These are phyloP conservation scores for Artibeus lituratus DNA, from an alignment of 2,797 vertebrate genomes.

Conservation along the genomic window DNA sequence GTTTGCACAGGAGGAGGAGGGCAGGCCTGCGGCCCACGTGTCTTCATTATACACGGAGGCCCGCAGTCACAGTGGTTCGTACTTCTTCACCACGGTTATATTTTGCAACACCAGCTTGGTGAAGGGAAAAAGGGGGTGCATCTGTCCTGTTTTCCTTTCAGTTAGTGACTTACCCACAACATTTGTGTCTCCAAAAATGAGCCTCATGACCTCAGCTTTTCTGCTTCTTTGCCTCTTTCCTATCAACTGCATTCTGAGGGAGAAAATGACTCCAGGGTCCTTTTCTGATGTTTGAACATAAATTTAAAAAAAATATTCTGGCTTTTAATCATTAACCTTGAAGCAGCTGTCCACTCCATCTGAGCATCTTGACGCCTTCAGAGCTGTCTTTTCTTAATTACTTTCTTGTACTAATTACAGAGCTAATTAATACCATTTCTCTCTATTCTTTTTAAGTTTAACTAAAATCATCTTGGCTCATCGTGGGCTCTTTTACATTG, in stretches of 20 bases:
- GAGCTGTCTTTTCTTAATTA: constrained; percentile 53
- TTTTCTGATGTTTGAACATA: neutral
- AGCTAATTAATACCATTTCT: neutral
- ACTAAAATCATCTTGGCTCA: constrained; percentile 1
- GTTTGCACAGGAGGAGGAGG: neutral
- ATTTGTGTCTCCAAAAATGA: neutral
- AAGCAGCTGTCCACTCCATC: neutral
- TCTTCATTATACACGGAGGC: neutral
- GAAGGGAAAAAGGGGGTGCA: neutral
- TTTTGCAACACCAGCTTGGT: neutral
- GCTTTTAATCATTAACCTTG: neutral
- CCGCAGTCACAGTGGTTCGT: neutral
- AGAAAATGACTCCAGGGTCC: neutral
- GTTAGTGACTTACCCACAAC: neutral
- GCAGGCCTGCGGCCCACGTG: neutral
- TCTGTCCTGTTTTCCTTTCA: neutral
- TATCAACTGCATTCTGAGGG: neutral
- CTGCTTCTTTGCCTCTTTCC: constrained; percentile 7
- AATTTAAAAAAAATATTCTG: neutral
- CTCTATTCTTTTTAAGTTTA: constrained; percentile 7
- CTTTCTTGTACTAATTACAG: constrained; percentile 31
- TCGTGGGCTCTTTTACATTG: neutral
- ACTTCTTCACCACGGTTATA: neutral
- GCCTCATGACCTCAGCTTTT: neutral
- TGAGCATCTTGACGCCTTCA: neutral